Evolutionary conservation across 1,140 invertebrate genomes (phyloP).

Genomic region (Semibalanus balanoides): DNA sequence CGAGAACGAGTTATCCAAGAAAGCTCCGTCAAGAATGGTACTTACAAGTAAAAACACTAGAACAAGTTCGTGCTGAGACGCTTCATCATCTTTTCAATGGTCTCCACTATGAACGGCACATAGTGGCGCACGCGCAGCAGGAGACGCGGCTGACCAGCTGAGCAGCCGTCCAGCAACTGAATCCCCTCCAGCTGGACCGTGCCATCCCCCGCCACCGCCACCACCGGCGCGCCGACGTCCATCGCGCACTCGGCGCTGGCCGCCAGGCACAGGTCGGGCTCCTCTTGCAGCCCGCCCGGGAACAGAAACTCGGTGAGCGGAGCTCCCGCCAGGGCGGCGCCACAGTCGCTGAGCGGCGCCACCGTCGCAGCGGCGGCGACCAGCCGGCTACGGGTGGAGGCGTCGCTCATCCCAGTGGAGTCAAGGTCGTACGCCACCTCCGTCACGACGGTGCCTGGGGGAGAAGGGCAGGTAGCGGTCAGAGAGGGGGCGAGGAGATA

Average conservation of each 20-base stretch:
- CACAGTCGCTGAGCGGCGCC: background rate
- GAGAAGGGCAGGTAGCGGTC: background rate
- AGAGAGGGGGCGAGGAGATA: too few species aligned
- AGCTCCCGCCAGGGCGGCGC: background rate
- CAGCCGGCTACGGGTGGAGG: background rate
- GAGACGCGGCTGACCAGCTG: background rate
- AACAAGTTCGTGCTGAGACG: too few species aligned
- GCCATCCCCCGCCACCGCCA: background rate
- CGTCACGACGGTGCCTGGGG: background rate
- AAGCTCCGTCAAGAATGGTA: too few species aligned
- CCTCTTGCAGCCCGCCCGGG: too few species aligned
- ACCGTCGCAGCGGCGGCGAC: background rate
- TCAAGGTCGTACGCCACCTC: background rate
- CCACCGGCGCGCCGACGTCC: background rate
- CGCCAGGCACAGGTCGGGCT: background rate
- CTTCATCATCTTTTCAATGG: background rate
- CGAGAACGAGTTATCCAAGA: too few species aligned
- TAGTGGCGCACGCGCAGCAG: background rate
- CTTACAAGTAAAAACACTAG: too few species aligned
- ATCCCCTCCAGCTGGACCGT: background rate
- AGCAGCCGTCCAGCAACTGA: background rate
- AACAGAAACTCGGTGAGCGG: background rate
- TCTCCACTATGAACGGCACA: background rate
- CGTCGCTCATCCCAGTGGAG: background rate
- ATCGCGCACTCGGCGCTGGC: background rate